These are phyloP conservation scores for Rugalucina vietnamica DNA, from an alignment of 2,888 invertebrate genomes.

Conservation along the genomic window DNA sequence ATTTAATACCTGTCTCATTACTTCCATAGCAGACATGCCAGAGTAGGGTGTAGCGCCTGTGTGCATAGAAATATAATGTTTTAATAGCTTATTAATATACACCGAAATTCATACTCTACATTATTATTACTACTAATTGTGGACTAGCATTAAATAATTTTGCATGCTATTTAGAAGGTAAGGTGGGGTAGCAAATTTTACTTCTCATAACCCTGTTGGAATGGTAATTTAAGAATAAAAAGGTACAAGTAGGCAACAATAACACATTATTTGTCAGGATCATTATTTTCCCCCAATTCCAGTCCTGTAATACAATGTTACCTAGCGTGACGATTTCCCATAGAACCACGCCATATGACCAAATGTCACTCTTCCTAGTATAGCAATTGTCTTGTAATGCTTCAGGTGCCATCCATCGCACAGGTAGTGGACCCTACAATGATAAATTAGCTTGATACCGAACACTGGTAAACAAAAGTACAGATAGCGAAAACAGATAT, in stretches of 20 bases:
- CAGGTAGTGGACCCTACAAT: conserved; percentile 85
- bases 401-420: conserved; percentile 98
- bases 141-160: too few relatives aligned
- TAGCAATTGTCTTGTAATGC: conserved; percentile 97
- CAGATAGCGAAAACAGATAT: not conserved
- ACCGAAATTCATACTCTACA: too few relatives aligned
- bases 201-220: too few relatives aligned
- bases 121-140: too few relatives aligned
- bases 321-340: conserved; percentile 97
- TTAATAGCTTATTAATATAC: too few relatives aligned
- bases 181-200: too few relatives aligned
- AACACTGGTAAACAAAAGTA: not conserved
- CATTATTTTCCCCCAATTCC: too few relatives aligned
- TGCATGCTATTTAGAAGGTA: too few relatives aligned
- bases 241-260: too few relatives aligned
- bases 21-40: conserved; percentile 95
- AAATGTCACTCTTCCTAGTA: conserved; percentile 96
- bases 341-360: conserved; percentile 97
- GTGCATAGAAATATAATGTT: too few relatives aligned
- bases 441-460: not conserved
- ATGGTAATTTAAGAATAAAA: too few relatives aligned
- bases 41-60: conserved; percentile 97
- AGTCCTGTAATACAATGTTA: conserved; percentile 63
- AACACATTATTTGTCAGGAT: too few relatives aligned
- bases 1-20: conserved; percentile 91